phyloP scores from a whole-genome alignment of 2,797 vertebrate species.

The Salmo trutta region DNA sequence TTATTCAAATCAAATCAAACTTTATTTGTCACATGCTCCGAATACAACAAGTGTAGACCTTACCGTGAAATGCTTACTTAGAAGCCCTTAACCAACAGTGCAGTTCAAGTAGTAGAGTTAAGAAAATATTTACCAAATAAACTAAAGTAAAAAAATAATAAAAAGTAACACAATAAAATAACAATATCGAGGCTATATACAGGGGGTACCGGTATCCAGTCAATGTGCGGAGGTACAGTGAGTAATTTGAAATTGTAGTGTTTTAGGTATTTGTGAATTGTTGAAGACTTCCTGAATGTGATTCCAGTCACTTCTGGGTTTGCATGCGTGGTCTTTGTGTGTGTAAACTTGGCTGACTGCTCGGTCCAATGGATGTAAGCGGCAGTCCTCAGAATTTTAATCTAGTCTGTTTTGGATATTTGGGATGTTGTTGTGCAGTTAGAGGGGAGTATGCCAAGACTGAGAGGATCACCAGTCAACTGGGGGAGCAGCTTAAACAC shows the following conservation, averaged over 20 bases:
- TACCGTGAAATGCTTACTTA: too few relatives aligned
- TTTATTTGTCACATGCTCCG: too few relatives aligned
- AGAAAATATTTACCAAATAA: too few relatives aligned
- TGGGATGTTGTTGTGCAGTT: background rate
- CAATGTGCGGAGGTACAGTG: background rate
- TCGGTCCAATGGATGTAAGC: constrained; percentile 49
- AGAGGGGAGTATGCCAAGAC: constrained; percentile 23
- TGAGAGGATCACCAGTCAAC: constrained; percentile 28
- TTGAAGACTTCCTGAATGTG: constrained; percentile 19
- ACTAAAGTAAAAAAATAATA: too few relatives aligned
- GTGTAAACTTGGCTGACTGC: constrained; percentile 23
- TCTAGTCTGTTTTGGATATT: constrained; percentile 62
- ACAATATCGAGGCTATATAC: too few relatives aligned
- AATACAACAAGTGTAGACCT: too few relatives aligned
- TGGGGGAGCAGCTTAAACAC: constrained; percentile 14
- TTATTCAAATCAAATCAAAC: background rate
- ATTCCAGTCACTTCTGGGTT: constrained; percentile 40
- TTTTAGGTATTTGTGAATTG: constrained; percentile 16
- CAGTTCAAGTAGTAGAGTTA: too few relatives aligned
- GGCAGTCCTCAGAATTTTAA: constrained; percentile 66
- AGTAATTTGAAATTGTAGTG: background rate
- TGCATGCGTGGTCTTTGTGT: constrained; percentile 9
- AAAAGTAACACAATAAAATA: too few relatives aligned
- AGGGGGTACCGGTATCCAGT: too few relatives aligned
- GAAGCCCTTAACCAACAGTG: too few relatives aligned